Evolutionary conservation across 2,888 invertebrate genomes (phyloP).

Genomic region (Harpagoxenus sublaevis): DNA sequence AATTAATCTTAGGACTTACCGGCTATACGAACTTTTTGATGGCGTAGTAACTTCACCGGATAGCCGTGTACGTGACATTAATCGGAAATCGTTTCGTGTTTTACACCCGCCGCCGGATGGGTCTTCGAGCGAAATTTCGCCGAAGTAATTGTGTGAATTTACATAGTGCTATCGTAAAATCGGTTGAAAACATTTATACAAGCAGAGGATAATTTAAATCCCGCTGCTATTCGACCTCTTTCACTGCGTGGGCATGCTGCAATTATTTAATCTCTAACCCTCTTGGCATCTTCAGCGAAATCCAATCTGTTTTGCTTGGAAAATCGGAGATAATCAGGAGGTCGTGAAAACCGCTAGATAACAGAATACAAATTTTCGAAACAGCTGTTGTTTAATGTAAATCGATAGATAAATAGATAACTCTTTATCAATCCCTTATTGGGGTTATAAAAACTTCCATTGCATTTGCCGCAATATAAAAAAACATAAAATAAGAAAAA

Average conservation of each 20-base stretch:
- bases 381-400: neutral
- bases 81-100: conserved; percentile 20
- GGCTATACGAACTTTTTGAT: neutral
- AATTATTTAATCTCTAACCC: conserved; percentile 26
- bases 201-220: conserved; percentile 15
- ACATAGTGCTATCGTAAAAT: conserved; percentile 39
- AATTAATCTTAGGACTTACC: neutral
- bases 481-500: neutral
- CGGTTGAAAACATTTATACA: conserved; percentile 35
- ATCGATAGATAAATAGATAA: neutral
- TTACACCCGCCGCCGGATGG: neutral
- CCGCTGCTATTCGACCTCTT: neutral
- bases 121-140: conserved; percentile 19
- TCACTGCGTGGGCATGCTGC: neutral
- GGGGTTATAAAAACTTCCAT: neutral
- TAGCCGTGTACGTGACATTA: conserved; percentile 19
- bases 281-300: neutral
- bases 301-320: conserved; percentile 15
- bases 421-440: neutral
- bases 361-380: neutral
- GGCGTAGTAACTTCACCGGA: neutral
- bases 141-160: conserved; percentile 27
- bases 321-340: conserved; percentile 8
- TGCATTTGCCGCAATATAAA: neutral
- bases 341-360: neutral